Percentiles rank a stretch among this genome's conserved stretches.
Conservation (phyloP, 1,140 invertebrate genomes). For the Oncopodura yosiiana region DNA sequence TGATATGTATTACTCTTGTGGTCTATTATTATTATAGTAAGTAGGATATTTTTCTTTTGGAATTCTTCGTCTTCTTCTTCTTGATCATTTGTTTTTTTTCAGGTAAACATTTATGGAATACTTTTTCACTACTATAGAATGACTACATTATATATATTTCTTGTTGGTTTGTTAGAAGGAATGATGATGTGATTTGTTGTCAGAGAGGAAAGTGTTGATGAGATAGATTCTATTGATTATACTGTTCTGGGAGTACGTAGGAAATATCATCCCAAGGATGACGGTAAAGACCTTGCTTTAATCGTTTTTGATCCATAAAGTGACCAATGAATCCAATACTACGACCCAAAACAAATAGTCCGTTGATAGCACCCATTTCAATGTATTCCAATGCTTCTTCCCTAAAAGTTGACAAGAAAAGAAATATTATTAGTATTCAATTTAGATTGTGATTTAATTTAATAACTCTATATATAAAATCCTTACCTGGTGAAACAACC, state of each 20-base stretch:
- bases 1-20: no score
- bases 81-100: no score
- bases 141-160: no score
- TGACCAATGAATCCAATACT: conserved; percentile 99
- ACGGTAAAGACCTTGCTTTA: conserved; percentile 97
- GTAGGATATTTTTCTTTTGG: no score
- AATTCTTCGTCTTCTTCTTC: no score
- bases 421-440: neutral
- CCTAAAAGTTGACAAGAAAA: conserved; percentile 42
- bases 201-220: no score
- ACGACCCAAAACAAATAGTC: conserved; percentile 92
- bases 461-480: neutral
- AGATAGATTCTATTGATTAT: conserved; percentile 44
- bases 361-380: conserved; percentile 95
- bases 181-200: no score
- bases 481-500: conserved; percentile 79
- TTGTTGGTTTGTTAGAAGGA: no score
- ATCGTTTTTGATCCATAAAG: conserved; percentile 94
- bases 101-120: no score
- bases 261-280: conserved; percentile 99
- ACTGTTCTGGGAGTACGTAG: conserved; percentile 84
- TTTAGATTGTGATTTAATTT: neutral
- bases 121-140: no score
- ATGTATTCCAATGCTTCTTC: conserved; percentile 98
- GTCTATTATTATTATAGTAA: no score